Percentiles rank a stretch among this genome's conserved stretches.
Conservation (phyloP, 2,113 vertebrate genomes). For the Coreoperca whiteheadi region DNA sequence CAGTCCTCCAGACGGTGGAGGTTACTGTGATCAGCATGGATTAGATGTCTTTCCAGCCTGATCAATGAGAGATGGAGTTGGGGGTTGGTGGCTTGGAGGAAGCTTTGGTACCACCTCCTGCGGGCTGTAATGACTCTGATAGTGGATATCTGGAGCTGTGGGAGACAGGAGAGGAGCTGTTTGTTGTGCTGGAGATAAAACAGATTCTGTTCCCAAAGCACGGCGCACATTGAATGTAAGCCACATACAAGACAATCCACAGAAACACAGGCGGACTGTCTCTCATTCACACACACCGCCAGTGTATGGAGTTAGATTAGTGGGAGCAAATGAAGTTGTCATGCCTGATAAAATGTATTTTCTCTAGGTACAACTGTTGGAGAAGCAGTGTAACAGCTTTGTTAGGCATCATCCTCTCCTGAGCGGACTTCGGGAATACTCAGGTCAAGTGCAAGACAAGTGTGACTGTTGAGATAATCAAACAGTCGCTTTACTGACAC, state of each 20-base stretch:
- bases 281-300: neutral
- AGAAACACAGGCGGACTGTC: neutral
- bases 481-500: neutral
- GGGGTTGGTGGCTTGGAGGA: conserved; percentile 36
- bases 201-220: conserved; percentile 36
- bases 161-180: conserved; percentile 37
- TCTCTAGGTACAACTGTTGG: neutral
- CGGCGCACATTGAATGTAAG: neutral
- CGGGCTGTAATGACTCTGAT: conserved; percentile 58
- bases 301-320: neutral
- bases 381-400: neutral
- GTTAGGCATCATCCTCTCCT: neutral
- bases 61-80: conserved; percentile 67
- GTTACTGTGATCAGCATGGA: conserved; percentile 68
- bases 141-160: conserved; percentile 51
- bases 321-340: neutral
- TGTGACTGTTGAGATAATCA: conserved; percentile 10
- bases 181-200: conserved; percentile 51
- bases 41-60: conserved; percentile 58
- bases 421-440: neutral
- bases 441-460: conserved; percentile 12
- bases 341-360: neutral
- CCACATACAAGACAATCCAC: neutral
- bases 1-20: conserved; percentile 37
- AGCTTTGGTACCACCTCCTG: conserved; percentile 60